Base-by-base conservation (phyloP, 2,888 invertebrate genomes). In the Pardosa pseudoannulata region DNA sequence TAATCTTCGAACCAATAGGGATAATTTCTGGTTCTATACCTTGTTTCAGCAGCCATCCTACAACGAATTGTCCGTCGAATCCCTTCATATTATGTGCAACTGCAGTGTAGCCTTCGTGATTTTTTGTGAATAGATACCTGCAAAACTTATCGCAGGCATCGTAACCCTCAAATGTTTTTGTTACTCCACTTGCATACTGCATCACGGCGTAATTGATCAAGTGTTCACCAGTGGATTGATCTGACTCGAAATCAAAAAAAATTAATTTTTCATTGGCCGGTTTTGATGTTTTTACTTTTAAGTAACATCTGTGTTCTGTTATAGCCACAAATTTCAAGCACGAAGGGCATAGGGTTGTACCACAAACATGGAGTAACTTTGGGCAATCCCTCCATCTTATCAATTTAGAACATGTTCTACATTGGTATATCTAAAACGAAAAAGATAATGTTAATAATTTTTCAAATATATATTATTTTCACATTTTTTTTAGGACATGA, bases 61-160 rank as follows among this genome's bases (percentile, higher is more conserved):
- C 13, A 3, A 80, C 7, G 32, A 80, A 80, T 13, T 67, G 65
- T 0, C 73, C 80, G 19, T 79, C 73, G 27, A 50, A 80, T 2
- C 67, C 73, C 23, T 80, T 73, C 50, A 74, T 73, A 23, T 74
- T 80, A 13, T 80, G 74, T 0, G 67, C 80, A n/a, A 80, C 36
- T 9, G 36, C 73, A 6, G 46, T 68, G 31, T 50, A 67, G 0
- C 56, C 68, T 19, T 81, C 74, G 16, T 81, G 80, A 5, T 19
- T 0, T 0, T 23, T 27, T 5, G 29, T 9, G 56, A 81, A 81
- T n/a, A 74, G 29, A 11, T 27, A 81, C 1, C 23, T 1, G 9
- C 80, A 74, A 68, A 80, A 74, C 0, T 68, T 2, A 0, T 65
- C 27, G 16, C 39, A 36, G 0, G 79, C 65, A 3, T n/a, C 9